Percentiles rank a stretch among this genome's conserved stretches.
Evolutionary conservation across 1,140 invertebrate genomes (phyloP).

Genomic region (Cyphomyrmex costatus): DNA sequence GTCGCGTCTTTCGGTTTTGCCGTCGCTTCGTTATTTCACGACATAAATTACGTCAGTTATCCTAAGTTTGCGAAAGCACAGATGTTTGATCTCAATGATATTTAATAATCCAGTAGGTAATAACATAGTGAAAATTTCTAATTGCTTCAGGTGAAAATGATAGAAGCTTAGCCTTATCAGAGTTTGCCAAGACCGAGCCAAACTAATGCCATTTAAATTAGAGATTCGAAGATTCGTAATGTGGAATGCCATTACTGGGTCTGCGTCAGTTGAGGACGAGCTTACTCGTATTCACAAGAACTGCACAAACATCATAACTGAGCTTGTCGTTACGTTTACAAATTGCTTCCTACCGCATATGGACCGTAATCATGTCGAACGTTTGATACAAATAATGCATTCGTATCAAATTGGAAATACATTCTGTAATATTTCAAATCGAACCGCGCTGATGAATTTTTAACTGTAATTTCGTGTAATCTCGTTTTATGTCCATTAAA

Average conservation of each 20-base stretch:
- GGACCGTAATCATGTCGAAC: not conserved
- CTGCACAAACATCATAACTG: constrained; percentile 45
- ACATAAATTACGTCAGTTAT: not conserved
- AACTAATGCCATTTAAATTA: constrained; percentile 75
- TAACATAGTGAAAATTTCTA: constrained; percentile 48
- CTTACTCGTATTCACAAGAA: constrained; percentile 41
- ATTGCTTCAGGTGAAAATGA: constrained; percentile 65
- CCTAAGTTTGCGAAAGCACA: not conserved
- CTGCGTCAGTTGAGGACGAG: constrained; percentile 36
- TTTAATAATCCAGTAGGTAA: not conserved
- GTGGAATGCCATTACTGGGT: constrained; percentile 66
- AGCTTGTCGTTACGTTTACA: constrained; percentile 44
- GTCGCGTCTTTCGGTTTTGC: not conserved
- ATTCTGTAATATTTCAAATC: not conserved
- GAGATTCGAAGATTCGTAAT: constrained; percentile 61
- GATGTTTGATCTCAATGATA: constrained; percentile 13
- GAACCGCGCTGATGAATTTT: not conserved
- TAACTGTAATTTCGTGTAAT: not conserved
- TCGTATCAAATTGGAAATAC: not conserved
- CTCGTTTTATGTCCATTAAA: not conserved
- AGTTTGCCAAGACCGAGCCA: constrained; percentile 53
- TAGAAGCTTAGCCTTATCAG: constrained; percentile 65
- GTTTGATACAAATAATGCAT: not conserved
- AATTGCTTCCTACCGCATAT: constrained; percentile 4
- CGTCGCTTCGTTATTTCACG: not conserved